These are phyloP conservation scores for Trinorchestia longiramus DNA, from an alignment of 1,140 invertebrate species.

Conservation along the genomic window DNA sequence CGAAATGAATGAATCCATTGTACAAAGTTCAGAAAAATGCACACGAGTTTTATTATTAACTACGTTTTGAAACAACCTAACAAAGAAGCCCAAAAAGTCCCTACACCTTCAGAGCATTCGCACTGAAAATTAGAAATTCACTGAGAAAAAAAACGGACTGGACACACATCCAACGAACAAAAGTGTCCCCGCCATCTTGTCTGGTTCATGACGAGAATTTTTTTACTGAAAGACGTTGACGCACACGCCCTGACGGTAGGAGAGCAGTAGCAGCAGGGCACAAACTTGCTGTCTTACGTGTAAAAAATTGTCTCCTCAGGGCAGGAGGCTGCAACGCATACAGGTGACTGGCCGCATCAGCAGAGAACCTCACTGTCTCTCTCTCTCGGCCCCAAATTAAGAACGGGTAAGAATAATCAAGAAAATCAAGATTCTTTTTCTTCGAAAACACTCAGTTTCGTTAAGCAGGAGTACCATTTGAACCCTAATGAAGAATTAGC, in stretches of 20 bases:
- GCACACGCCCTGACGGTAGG: not conserved
- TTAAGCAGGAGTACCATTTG: not conserved
- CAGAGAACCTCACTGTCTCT: not conserved
- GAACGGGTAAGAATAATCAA: not conserved
- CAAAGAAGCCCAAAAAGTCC: too few species aligned
- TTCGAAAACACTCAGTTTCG: not conserved
- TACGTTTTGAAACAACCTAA: too few species aligned
- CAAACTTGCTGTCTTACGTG: not conserved
- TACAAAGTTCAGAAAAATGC: too few species aligned
- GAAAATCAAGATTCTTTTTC: not conserved
- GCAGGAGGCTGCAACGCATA: not conserved
- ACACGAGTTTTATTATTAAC: too few species aligned
- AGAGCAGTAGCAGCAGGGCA: not conserved
- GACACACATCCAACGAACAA: not conserved
- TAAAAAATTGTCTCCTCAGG: not conserved
- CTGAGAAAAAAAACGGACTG: not conserved
- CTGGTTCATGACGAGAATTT: not conserved
- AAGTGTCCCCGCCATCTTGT: not conserved
- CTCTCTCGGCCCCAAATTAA: not conserved
- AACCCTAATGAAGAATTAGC: not conserved
- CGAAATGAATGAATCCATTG: too few species aligned
- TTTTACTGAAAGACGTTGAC: not conserved
- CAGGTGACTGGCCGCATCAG: not conserved
- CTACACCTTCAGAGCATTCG: not conserved
- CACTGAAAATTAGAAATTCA: not conserved